Conservation (phyloP, 2,888 invertebrate species). For the Cantharis nigra region DNA sequence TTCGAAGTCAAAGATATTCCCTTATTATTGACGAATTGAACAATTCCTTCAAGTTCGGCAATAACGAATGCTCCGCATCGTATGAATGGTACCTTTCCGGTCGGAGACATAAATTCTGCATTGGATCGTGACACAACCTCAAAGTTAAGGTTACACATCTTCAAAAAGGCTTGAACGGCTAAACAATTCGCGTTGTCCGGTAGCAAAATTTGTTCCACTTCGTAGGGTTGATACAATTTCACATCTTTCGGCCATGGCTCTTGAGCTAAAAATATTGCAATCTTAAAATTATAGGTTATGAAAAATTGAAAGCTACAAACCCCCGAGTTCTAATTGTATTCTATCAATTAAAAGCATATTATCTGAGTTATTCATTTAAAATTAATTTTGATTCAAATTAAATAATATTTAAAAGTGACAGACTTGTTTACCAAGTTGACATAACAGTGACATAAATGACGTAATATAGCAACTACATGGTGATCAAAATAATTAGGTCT, state of each 20-base stretch:
- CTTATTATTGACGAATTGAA: conserved; percentile 85
- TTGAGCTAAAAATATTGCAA: conserved; percentile 64
- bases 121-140: conserved; percentile 83
- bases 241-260: conserved; percentile 93
- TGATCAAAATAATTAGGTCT: too few species aligned
- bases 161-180: conserved; percentile 89
- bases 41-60: conserved; percentile 90
- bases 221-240: conserved; percentile 84
- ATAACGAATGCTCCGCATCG: conserved; percentile 87
- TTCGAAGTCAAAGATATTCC: conserved; percentile 75
- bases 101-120: conserved; percentile 96
- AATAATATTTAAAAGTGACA: neutral
- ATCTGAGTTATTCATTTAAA: neutral
- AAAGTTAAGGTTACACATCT: conserved; percentile 88
- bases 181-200: conserved; percentile 94
- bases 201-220: conserved; percentile 90
- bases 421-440: neutral
- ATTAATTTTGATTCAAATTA: neutral
- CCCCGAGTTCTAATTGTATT: conserved; percentile 35
- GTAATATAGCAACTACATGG: neutral
- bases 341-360: conserved; percentile 32
- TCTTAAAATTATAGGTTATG: neutral
- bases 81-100: conserved; percentile 90
- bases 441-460: neutral
- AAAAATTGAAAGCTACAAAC: conserved; percentile 13